Conservation (phyloP, 2,113 vertebrate genomes). For the Salminus brasiliensis region DNA sequence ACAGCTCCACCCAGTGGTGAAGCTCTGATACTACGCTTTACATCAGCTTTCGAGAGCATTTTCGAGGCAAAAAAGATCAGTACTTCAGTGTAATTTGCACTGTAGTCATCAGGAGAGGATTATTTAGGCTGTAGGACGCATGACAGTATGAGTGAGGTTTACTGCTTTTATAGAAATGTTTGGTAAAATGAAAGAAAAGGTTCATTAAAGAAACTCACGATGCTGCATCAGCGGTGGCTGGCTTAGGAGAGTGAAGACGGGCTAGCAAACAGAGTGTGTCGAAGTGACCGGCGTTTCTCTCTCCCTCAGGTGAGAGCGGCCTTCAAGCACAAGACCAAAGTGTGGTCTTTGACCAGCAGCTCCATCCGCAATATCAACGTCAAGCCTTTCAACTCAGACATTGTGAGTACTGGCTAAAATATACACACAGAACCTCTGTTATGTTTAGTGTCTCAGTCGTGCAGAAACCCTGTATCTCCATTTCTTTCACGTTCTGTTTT, state of each 20-base stretch:
- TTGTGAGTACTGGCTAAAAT: slow-evolving; percentile 78
- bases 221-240: no score
- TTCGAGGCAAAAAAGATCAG: neutral
- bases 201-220: no score
- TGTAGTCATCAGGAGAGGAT: neutral
- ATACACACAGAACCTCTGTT: neutral
- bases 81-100: no score
- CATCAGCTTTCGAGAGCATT: neutral
- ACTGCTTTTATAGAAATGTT: no score
- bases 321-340: slow-evolving; percentile 98
- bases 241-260: no score
- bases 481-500: no score
- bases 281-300: no score
- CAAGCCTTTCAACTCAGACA: slow-evolving; percentile 92
- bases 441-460: neutral
- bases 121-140: no score
- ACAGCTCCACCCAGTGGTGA: slow-evolving; percentile 26
- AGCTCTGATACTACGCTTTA: neutral
- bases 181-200: no score
- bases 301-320: slow-evolving; percentile 91
- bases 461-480: neutral
- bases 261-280: no score
- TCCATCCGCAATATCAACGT: slow-evolving; percentile 85
- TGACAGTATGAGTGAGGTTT: no score
- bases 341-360: slow-evolving; percentile 95